Evolutionary conservation across 2,113 vertebrate genomes (phyloP).

Genomic region (Pica pica): DNA sequence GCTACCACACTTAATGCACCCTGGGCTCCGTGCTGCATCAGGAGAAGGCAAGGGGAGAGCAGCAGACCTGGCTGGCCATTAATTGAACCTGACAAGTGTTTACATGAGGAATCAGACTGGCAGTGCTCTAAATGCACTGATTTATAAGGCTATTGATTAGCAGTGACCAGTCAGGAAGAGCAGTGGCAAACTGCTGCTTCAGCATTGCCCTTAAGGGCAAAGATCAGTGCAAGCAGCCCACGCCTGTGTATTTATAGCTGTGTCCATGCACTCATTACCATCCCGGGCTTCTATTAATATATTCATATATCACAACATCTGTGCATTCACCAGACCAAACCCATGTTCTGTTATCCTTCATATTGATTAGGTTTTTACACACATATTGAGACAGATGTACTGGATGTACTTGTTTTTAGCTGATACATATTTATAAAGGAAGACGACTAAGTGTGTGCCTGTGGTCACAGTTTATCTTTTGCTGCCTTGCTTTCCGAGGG

Average conservation of each 20-base stretch:
- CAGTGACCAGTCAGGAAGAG: not conserved
- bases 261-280: not conserved
- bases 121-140: not conserved
- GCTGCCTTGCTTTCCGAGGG: not conserved
- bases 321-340: not conserved
- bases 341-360: not conserved
- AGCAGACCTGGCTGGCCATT: not conserved
- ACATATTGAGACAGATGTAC: not conserved
- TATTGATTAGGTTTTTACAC: not conserved
- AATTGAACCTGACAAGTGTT: not conserved
- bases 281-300: not conserved
- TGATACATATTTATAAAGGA: constrained; percentile 6
- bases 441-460: not conserved
- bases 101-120: not conserved
- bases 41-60: not conserved
- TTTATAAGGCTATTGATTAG: constrained; percentile 35
- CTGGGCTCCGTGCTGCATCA: not conserved
- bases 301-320: not conserved
- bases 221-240: not conserved
- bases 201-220: not conserved
- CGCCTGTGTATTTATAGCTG: not conserved
- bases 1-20: not conserved
- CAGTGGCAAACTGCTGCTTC: not conserved
- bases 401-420: not conserved
- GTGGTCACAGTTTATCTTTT: constrained; percentile 23